Base-by-base conservation (phyloP, 2,113 vertebrate species). In the Cephalopholis sonnerati region DNA sequence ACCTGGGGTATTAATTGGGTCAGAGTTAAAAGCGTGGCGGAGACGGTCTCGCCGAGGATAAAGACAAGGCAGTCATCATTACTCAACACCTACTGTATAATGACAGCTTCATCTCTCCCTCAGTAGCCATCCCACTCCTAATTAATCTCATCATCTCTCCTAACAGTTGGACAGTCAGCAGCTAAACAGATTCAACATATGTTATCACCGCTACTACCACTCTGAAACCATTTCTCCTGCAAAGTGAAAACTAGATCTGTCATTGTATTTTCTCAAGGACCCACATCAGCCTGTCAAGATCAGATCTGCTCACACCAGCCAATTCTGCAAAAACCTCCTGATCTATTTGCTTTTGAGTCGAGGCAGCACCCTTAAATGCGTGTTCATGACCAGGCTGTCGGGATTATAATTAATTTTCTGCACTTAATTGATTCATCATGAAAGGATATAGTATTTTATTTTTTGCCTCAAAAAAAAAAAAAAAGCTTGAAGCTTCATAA, bases 1-100 rank as follows among this genome's bases (percentile, higher is more conserved):
- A 94, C 91, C 91, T 92, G 91, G 76, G 85, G 88, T 82, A 93
- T 91, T 94, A 94, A 95, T 94, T 94, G 90, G 93, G 93, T 93
- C 89, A 86, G 82, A 89, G 92, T 93, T 93, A 93, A 91, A 88
- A 86, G 82, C 64, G 46, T 20, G 57, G 80, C 10, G 18, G 86
- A 85, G 79, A 71, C 68, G 5, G 80, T 70, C 81, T 89, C 55
- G 6, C 68, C 0, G 82, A 85, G 75, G 87, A 86, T 85, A 83
- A 89, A 92, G 90, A 84, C 79, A 41, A 81, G 85, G 83, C 83
- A 80, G 89, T 76, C 82, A 78, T 93, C 92, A 91, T 94, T 93
- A 93, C 85, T 94, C 92, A 94, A 92, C 87, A 92, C 81, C 91
- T 91, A 84, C 92, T 87, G 92, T 87, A 88, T 88, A 83, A 91